Percentiles rank a stretch among this genome's conserved stretches.
phyloP scores from a whole-genome alignment of 2,888 invertebrate genomes.

The Barypeithes pellucidus region DNA sequence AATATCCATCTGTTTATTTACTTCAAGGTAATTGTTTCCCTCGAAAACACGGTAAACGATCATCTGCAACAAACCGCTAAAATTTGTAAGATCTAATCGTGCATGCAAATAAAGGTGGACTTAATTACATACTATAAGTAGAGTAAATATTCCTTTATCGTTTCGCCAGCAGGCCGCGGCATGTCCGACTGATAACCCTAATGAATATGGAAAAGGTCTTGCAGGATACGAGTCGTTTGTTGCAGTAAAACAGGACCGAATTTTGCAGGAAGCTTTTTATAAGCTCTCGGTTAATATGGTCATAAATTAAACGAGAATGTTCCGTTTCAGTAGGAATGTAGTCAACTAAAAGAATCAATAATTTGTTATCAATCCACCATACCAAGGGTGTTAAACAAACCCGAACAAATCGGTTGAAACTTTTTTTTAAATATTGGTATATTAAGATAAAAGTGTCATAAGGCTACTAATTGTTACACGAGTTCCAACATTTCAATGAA shows the following conservation, averaged over 20 bases:
- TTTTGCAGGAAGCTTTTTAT: neutral
- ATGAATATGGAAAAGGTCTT: conserved; percentile 69
- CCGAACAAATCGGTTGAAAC: too few species aligned
- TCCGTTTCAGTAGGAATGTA: too few species aligned
- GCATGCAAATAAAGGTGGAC: conserved; percentile 71
- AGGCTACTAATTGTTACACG: too few species aligned
- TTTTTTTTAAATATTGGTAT: too few species aligned
- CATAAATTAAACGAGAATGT: too few species aligned
- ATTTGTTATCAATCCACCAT: too few species aligned
- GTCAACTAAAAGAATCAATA: too few species aligned
- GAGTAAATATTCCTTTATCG: conserved; percentile 71
- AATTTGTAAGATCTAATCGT: conserved; percentile 67
- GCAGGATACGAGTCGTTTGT: conserved; percentile 39
- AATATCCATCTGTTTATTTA: neutral
- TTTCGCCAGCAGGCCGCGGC: conserved; percentile 66
- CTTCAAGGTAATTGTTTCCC: neutral
- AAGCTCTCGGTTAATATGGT: too few species aligned
- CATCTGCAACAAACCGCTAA: conserved; percentile 23
- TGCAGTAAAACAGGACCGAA: conserved; percentile 24
- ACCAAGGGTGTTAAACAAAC: too few species aligned
- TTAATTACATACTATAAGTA: conserved; percentile 70
- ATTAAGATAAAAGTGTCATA: too few species aligned
- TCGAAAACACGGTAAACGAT: conserved; percentile 4
- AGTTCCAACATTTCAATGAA: too few species aligned
- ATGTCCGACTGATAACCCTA: conserved; percentile 69